Evolutionary conservation across 2,888 invertebrate species (phyloP).

Genomic region (Chrysolina haemoptera): DNA sequence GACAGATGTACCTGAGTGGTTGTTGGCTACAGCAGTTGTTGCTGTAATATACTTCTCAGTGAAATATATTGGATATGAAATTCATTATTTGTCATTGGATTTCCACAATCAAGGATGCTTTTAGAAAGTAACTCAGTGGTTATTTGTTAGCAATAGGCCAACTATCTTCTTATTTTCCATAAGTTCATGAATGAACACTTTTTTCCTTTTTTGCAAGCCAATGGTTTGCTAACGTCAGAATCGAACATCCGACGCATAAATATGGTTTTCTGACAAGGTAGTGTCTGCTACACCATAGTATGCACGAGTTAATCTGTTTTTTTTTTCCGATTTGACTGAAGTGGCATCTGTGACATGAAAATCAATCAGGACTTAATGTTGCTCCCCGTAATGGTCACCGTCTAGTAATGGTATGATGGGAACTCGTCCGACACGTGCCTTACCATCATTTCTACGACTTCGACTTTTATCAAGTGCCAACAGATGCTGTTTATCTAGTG

Average conservation of each 20-base stretch:
- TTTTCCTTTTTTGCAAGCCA: no score
- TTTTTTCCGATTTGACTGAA: conserved; percentile 46
- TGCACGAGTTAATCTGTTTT: conserved; percentile 24
- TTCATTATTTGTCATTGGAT: no score
- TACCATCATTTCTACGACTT: conserved; percentile 51
- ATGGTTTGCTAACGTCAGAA: background rate
- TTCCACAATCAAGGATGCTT: no score
- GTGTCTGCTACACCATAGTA: background rate
- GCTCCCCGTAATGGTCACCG: conserved; percentile 48
- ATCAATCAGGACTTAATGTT: conserved; percentile 52
- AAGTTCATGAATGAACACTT: no score
- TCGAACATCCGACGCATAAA: background rate
- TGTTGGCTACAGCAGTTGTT: no score
- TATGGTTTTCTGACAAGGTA: background rate
- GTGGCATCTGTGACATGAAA: conserved; percentile 50
- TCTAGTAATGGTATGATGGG: conserved; percentile 52
- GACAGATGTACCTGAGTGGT: no score
- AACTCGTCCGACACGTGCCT: conserved; percentile 51
- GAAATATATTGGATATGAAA: no score
- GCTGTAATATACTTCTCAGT: no score
- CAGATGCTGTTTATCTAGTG: background rate
- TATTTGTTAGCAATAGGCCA: no score
- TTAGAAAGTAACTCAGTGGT: no score
- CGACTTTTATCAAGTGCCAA: conserved; percentile 41
- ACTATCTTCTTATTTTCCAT: no score